Evolutionary conservation across 2,888 invertebrate species (phyloP).

Genomic region (Idaea aversata): DNA sequence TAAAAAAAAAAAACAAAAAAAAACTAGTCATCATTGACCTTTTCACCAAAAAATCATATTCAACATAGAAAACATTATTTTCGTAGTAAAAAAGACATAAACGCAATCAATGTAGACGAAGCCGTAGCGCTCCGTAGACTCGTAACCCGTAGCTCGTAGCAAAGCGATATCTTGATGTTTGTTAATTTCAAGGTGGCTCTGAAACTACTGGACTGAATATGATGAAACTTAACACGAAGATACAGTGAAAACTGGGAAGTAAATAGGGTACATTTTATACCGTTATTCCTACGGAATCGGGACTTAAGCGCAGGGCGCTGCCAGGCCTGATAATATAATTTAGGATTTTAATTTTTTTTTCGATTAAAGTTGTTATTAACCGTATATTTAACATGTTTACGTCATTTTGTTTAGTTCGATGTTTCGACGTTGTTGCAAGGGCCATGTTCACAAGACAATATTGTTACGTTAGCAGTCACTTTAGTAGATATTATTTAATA

Average conservation of each 20-base stretch:
- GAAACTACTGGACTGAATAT: too few species aligned
- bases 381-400: too few species aligned
- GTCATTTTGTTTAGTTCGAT: not conserved
- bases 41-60: not conserved
- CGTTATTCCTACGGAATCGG: too few species aligned
- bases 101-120: slow-evolving; percentile 16
- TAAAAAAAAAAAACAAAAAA: not conserved
- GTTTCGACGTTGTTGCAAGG: not conserved
- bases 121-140: slow-evolving; percentile 18
- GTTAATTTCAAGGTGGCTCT: not conserved
- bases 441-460: too few species aligned
- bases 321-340: too few species aligned
- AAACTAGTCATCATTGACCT: not conserved
- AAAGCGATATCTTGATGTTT: not conserved
- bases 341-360: too few species aligned
- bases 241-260: too few species aligned
- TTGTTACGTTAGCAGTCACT: too few species aligned
- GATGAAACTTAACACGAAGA: too few species aligned
- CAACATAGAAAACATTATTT: not conserved
- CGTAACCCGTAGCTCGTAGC: slow-evolving; percentile 22
- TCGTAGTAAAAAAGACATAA: slow-evolving; percentile 21
- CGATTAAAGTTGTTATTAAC: too few species aligned
- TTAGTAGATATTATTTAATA: not conserved
- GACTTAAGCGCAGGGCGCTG: too few species aligned
- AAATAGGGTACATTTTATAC: too few species aligned